Conservation (phyloP, 2,797 vertebrate species). For the Taeniopygia guttata region DNA sequence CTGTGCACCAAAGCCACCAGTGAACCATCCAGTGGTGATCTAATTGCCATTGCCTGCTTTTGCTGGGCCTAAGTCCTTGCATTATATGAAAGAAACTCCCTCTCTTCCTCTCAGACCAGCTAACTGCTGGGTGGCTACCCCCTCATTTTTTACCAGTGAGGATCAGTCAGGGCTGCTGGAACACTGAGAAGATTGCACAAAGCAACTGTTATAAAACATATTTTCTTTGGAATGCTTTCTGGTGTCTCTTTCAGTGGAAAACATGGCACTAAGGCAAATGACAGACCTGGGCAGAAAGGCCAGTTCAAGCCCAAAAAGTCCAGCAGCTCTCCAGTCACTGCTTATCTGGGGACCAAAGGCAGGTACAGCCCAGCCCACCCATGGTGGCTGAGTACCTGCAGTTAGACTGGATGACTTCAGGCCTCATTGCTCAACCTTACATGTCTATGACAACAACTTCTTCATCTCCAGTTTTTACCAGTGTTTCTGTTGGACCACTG, state of each 20-base stretch:
- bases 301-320: background rate
- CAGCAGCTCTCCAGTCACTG: background rate
- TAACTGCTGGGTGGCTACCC: background rate
- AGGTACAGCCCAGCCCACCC: background rate
- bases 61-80: background rate
- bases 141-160: background rate
- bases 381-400: background rate
- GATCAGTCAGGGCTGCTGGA: background rate
- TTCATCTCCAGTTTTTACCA: background rate
- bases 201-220: background rate
- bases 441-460: rapidly evolving
- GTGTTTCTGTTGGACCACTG: background rate
- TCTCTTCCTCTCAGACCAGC: background rate
- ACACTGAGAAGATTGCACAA: background rate
- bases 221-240: background rate
- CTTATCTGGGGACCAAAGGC: background rate
- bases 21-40: background rate
- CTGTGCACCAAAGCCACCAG: background rate
- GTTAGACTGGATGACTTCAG: background rate
- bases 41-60: background rate
- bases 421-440: background rate
- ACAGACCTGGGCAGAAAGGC: background rate
- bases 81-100: background rate
- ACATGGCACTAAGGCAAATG: background rate
- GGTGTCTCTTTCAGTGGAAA: background rate